Conservation (phyloP, 2,113 vertebrate species). For the Lycaon pictus region DNA sequence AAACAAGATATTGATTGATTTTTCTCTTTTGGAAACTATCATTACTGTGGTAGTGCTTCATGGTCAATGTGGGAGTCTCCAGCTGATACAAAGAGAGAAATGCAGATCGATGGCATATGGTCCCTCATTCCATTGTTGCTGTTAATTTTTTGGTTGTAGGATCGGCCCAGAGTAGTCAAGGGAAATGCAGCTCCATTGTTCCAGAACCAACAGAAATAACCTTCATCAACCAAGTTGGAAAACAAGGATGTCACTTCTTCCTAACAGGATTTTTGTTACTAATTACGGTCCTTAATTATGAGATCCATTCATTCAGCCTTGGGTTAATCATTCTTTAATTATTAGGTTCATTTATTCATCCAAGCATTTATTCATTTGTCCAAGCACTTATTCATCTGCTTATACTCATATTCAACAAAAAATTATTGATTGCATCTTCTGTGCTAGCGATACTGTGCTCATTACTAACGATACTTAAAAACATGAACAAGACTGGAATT, state of each 20-base stretch:
- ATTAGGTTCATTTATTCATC: not conserved
- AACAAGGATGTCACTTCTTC: constrained; percentile 5
- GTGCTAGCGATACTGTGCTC: not conserved
- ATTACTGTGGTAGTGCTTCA: not conserved
- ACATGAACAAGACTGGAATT: not conserved
- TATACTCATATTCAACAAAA: not conserved
- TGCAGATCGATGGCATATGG: not conserved
- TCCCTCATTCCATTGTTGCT: not conserved
- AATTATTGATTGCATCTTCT: not conserved
- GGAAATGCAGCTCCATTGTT: not conserved
- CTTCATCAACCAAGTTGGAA: not conserved
- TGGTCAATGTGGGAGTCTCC: not conserved
- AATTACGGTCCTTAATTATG: not conserved
- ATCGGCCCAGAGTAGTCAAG: not conserved
- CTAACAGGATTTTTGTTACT: not conserved
- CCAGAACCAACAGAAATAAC: not conserved
- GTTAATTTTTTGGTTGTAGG: not conserved
- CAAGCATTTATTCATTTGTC: not conserved
- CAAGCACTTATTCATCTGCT: not conserved
- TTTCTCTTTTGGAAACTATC: not conserved
- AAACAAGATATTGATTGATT: not conserved
- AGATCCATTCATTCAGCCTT: not conserved
- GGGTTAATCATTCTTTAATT: not conserved
- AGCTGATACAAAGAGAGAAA: not conserved
- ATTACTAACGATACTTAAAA: not conserved